phyloP scores from a whole-genome alignment of 2,113 vertebrate genomes.

The Blennius ocellaris region DNA sequence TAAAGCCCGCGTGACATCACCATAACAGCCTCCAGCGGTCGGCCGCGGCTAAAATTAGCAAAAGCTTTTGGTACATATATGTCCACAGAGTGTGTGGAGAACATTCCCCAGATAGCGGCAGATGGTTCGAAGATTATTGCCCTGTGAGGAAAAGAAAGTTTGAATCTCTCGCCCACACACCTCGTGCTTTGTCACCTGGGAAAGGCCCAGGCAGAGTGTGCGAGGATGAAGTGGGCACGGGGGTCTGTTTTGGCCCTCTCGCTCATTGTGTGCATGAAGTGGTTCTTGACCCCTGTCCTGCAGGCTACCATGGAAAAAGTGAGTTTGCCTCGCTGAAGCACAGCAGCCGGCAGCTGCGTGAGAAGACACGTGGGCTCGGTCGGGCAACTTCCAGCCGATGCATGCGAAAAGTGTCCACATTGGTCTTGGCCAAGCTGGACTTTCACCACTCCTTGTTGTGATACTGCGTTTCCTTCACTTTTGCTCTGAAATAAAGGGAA shows the following conservation, averaged over 20 bases:
- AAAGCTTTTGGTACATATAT: conserved; percentile 81
- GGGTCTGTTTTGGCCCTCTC: conserved; percentile 33
- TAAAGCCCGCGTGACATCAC: conserved; percentile 74
- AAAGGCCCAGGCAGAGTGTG: background rate
- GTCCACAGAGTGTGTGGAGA: conserved; percentile 77
- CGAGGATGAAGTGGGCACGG: conserved; percentile 13
- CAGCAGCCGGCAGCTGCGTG: conserved; percentile 47
- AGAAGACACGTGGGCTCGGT: conserved; percentile 42
- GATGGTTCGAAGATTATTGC: conserved; percentile 72
- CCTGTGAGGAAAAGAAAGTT: conserved; percentile 22
- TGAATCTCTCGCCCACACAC: conserved; percentile 38
- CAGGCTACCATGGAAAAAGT: conserved; percentile 60
- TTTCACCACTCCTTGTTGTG: background rate
- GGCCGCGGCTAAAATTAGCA: conserved; percentile 76
- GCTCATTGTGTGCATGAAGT: conserved; percentile 51
- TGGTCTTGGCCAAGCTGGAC: conserved; percentile 14
- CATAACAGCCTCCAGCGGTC: conserved; percentile 61
- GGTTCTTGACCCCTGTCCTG: conserved; percentile 55
- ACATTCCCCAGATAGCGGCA: conserved; percentile 79
- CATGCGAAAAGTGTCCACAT: conserved; percentile 22
- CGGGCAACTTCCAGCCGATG: background rate
- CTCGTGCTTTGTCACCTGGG: conserved; percentile 38
- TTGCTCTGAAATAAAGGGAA: conserved; percentile 50
- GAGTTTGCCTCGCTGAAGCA: conserved; percentile 30
- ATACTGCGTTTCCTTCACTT: conserved; percentile 54